Evolutionary conservation across 2,797 vertebrate species (phyloP), one percentile per base, ranked within the genome.

Genomic region (Lates japonicus): DNA sequence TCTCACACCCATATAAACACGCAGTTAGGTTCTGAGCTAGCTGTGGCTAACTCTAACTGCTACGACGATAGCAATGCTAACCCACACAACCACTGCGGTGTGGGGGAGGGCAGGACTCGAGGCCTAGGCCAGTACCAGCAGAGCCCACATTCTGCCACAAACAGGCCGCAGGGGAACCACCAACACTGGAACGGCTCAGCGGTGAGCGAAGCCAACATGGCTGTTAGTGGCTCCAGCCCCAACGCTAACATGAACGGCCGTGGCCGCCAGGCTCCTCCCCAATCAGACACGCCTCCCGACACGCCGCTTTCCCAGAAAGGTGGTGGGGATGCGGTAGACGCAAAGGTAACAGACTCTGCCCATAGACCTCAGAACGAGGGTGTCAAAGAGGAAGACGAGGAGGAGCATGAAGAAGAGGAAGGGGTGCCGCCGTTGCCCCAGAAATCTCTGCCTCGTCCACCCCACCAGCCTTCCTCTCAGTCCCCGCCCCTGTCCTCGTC

Each of bases 121-220:
- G 84, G 87, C 86, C 85, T 80, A 5, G 80, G 89, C 80, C 92
- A 88, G 88, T 85, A 91, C 81, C 94, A 91, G 73, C 87, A 91
- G 79, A 84, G 82, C 65, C 86, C 78, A 33, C 83, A 83, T 51
- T 82, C 91, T 75, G 83, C 84, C 49, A 62, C 74, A 42, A 93
- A 86, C 82, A 82, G 85, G 87, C 78, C 68, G 8, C 95, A 93
- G 78, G 91, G 89, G 60, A 91, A 93, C 88, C 92, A 94, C 85
- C 93, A 94, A 78, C 95, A 97, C 88, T 96, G 96, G 96, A 97
- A 96, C 2, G 96, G 96, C 74, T 95, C 96, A 6, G 94, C 94
- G 0, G 86, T 95, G 52, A 94, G 81, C 8, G 85, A 74, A 71
- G 78, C 74, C 70, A 80, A 76, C 55, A 2, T 78, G 44, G 58